phyloP scores from a whole-genome alignment of 2,797 vertebrate species.

The Scarus forsteni region DNA sequence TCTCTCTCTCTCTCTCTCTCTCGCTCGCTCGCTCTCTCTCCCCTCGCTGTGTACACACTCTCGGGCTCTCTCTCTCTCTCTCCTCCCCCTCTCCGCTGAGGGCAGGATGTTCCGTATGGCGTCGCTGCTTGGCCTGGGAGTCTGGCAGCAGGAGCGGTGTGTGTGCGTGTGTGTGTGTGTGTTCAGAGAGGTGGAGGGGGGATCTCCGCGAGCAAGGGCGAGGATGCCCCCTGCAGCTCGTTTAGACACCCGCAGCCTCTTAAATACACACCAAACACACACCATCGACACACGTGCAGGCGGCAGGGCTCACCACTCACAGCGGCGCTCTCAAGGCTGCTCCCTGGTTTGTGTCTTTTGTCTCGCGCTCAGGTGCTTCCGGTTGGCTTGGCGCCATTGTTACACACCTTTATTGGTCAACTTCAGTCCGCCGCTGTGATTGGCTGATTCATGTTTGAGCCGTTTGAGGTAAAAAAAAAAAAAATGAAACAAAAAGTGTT shows the following conservation, averaged over 20 bases:
- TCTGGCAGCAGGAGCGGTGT: conserved; percentile 68
- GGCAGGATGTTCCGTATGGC: conserved; percentile 85
- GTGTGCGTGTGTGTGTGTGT: conserved; percentile 15
- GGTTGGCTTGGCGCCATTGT: conserved; percentile 7
- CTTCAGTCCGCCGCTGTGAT: conserved; percentile 22
- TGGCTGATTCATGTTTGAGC: conserved; percentile 26
- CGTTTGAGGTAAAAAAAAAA: too few relatives aligned
- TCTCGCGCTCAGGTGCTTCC: conserved; percentile 23
- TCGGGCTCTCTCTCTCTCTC: conserved; percentile 58
- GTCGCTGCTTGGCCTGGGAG: conserved; percentile 75
- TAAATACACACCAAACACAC: neutral
- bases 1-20: conserved; percentile 48
- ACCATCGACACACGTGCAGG: neutral
- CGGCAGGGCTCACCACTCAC: conserved; percentile 4
- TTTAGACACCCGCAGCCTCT: conserved; percentile 56
- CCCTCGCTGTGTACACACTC: conserved; percentile 9
- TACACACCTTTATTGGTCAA: conserved; percentile 28
- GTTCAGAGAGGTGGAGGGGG: conserved; percentile 10
- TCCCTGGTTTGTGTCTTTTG: conserved; percentile 1
- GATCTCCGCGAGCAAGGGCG: conserved; percentile 58
- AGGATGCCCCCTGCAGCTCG: conserved; percentile 87
- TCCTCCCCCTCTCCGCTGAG: conserved; percentile 79
- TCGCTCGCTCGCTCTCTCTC: conserved; percentile 37
- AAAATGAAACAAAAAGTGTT: too few relatives aligned
- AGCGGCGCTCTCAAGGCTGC: conserved; percentile 5